phyloP scores from a whole-genome alignment of 1,140 invertebrate species.

The Acyrthosiphon pisum region DNA sequence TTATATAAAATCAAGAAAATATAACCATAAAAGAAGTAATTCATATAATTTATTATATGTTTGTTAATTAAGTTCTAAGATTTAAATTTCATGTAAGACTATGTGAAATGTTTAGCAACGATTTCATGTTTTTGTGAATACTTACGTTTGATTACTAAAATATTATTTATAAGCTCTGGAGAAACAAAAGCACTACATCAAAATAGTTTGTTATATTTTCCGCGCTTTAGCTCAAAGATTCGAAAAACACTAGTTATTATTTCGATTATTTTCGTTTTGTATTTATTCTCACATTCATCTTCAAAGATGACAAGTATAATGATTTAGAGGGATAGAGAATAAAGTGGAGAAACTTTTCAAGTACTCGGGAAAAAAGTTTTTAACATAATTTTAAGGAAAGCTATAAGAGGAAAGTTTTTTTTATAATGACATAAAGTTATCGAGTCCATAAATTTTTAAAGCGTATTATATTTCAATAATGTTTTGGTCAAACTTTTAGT shows the following conservation, averaged over 20 bases:
- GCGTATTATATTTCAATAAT: not conserved
- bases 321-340: not conserved
- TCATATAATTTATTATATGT: no score
- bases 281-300: not conserved
- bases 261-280: not conserved
- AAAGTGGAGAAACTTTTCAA: not conserved
- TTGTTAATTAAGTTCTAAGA: not conserved
- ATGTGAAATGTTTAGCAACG: no score
- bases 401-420: not conserved
- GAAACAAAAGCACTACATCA: not conserved
- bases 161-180: not conserved
- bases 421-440: conserved; percentile 13
- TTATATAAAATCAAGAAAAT: no score
- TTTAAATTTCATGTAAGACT: not conserved
- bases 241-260: not conserved
- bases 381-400: conserved; percentile 16
- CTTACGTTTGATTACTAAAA: not conserved
- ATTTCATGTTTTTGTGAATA: no score
- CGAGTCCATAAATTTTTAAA: conserved; percentile 20
- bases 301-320: not conserved
- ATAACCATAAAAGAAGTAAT: not conserved
- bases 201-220: not conserved
- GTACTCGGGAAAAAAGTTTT: not conserved
- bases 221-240: not conserved
- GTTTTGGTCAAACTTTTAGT: not conserved